Conservation (phyloP, 2,888 invertebrate genomes). For the Eupithecia abbreviata region DNA sequence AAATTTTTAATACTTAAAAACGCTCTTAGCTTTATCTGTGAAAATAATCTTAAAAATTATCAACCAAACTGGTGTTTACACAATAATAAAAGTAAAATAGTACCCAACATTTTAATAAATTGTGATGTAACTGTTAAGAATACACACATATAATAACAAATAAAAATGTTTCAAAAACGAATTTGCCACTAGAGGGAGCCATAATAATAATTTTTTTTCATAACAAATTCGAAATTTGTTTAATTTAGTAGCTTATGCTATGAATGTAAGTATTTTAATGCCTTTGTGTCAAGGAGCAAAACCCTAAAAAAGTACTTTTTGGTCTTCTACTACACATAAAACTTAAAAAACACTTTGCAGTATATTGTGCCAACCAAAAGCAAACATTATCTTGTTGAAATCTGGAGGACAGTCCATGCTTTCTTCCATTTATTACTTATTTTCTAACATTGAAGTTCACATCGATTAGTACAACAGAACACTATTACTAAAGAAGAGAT, state of each 20-base stretch:
- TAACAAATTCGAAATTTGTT: constrained; percentile 3
- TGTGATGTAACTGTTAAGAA: background rate
- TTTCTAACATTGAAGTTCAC: background rate
- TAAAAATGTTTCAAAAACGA: background rate
- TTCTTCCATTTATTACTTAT: background rate
- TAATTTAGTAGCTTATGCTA: background rate
- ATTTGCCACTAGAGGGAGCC: background rate
- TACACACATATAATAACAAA: background rate
- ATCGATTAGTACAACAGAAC: background rate
- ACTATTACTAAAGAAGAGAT: background rate
- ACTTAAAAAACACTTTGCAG: background rate
- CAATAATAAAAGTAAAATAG: constrained; percentile 17
- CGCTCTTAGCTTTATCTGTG: constrained; percentile 22
- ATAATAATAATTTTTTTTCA: background rate
- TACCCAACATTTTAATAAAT: background rate
- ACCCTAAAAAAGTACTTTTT: background rate
- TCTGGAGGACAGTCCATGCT: background rate
- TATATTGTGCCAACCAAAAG: background rate
- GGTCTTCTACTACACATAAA: background rate
- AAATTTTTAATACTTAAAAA: background rate
- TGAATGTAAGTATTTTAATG: background rate
- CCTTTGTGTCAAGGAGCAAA: background rate
- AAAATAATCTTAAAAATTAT: constrained; percentile 12
- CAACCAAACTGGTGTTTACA: constrained; percentile 17
- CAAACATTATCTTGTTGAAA: background rate